A percentile compares a stretch with the other conserved stretches of the same genome.
These are phyloP conservation scores for Plebejus anna DNA, from an alignment of 2,888 invertebrate species.

Conservation along the genomic window DNA sequence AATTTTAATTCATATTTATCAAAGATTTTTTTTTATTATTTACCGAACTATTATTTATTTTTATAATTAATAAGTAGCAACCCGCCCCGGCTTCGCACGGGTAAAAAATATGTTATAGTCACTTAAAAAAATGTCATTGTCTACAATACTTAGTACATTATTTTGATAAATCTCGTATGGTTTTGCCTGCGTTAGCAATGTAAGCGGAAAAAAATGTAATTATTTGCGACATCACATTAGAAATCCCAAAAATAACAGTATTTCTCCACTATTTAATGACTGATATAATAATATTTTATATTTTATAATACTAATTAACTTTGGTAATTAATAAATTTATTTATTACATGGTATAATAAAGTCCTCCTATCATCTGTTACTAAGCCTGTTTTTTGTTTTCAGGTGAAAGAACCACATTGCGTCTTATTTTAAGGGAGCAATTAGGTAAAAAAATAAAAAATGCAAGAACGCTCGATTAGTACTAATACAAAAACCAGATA, in stretches of 20 bases:
- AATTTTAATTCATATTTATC: too few species aligned
- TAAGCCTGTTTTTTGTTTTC: neutral
- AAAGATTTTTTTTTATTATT: too few species aligned
- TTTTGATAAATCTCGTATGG: constrained; percentile 23
- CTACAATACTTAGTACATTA: constrained; percentile 22
- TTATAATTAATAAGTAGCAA: too few species aligned
- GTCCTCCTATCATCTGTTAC: neutral
- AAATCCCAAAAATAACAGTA: neutral
- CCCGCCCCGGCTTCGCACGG: too few species aligned
- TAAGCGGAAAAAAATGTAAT: constrained; percentile 14
- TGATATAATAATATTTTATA: neutral
- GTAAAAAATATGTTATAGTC: too few species aligned
- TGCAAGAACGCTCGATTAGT: neutral
- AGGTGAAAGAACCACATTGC: neutral
- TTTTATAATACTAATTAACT: neutral
- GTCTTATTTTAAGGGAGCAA: neutral
- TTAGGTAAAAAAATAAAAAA: neutral
- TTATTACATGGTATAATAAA: too few species aligned
- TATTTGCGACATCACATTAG: neutral
- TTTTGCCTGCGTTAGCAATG: constrained; percentile 20
- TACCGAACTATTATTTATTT: too few species aligned
- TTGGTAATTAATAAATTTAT: neutral
- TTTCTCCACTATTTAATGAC: neutral
- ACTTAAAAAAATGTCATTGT: too few species aligned
- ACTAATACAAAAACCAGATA: neutral